These are phyloP conservation scores for Sebastolobus alascanus DNA, from an alignment of 2,797 vertebrate species.

Conservation along the genomic window DNA sequence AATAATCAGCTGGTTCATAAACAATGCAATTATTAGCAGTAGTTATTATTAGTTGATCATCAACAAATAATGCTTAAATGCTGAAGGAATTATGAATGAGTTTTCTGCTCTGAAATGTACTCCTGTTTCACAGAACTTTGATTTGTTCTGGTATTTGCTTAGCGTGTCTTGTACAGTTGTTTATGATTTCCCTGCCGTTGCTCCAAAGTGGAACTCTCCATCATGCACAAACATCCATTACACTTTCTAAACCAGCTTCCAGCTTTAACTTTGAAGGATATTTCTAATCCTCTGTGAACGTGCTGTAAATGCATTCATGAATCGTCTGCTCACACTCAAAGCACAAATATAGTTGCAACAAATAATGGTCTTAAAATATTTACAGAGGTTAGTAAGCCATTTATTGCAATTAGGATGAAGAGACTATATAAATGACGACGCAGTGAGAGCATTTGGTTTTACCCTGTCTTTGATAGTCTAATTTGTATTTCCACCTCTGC, in stretches of 20 bases:
- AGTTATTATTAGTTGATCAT: background rate
- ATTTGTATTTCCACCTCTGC: slow-evolving; percentile 51
- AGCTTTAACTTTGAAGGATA: slow-evolving; percentile 34
- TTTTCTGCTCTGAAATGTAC: background rate
- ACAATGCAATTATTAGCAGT: background rate
- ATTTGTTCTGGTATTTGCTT: slow-evolving; percentile 22
- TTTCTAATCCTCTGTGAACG: slow-evolving; percentile 33
- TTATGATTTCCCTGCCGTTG: slow-evolving; percentile 9
- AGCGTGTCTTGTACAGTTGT: background rate
- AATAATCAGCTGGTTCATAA: background rate
- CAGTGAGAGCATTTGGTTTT: slow-evolving; percentile 15
- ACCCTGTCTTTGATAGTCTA: slow-evolving; percentile 23
- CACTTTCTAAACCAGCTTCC: slow-evolving; percentile 17
- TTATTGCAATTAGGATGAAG: slow-evolving; percentile 61
- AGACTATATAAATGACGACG: slow-evolving; percentile 27
- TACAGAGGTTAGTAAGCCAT: slow-evolving; percentile 58
- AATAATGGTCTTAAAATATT: slow-evolving; percentile 67
- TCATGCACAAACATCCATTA: slow-evolving; percentile 24
- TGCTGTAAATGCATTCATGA: slow-evolving; percentile 44
- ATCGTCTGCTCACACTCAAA: slow-evolving; percentile 33
- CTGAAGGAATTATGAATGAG: background rate
- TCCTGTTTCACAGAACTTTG: background rate
- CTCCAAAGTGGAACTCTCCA: slow-evolving; percentile 22
- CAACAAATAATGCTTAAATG: background rate
- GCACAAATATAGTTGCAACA: slow-evolving; percentile 35